Evolutionary conservation across 2,888 invertebrate genomes (phyloP).

Genomic region (Microctonus hyperodae): DNA sequence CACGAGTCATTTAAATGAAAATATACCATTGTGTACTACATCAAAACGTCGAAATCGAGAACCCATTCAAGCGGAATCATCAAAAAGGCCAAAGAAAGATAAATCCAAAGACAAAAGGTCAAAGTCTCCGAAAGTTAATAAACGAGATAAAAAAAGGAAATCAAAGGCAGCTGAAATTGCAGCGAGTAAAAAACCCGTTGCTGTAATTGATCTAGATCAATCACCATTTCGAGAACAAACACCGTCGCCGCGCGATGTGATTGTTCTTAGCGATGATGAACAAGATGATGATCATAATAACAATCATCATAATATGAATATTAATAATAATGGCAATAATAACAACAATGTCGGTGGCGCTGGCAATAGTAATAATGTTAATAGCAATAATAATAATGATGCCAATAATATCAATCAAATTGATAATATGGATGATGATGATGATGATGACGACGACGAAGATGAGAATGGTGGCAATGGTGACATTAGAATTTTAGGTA

Average conservation of each 20-base stretch:
- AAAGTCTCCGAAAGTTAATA: constrained; percentile 49
- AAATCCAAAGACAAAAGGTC: constrained; percentile 58
- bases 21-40: constrained; percentile 55
- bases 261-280: constrained; percentile 85
- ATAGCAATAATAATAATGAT: constrained; percentile 6
- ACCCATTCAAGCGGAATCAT: constrained; percentile 51
- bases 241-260: constrained; percentile 81
- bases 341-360: neutral
- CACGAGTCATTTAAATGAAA: constrained; percentile 41
- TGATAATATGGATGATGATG: neutral
- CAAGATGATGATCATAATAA: constrained; percentile 50
- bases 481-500: neutral
- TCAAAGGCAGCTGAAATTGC: constrained; percentile 62
- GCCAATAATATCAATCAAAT: constrained; percentile 12
- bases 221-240: constrained; percentile 85
- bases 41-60: constrained; percentile 63
- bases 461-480: neutral
- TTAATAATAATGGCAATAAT: constrained; percentile 10
- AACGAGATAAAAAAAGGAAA: constrained; percentile 61
- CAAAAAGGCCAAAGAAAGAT: constrained; percentile 62
- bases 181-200: constrained; percentile 76
- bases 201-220: constrained; percentile 84
- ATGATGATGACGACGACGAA: constrained; percentile 11
- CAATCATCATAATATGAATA: constrained; percentile 10
- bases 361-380: constrained; percentile 1